Conservation (phyloP, 2,888 invertebrate species). For the Opisthograptis luteolata region DNA sequence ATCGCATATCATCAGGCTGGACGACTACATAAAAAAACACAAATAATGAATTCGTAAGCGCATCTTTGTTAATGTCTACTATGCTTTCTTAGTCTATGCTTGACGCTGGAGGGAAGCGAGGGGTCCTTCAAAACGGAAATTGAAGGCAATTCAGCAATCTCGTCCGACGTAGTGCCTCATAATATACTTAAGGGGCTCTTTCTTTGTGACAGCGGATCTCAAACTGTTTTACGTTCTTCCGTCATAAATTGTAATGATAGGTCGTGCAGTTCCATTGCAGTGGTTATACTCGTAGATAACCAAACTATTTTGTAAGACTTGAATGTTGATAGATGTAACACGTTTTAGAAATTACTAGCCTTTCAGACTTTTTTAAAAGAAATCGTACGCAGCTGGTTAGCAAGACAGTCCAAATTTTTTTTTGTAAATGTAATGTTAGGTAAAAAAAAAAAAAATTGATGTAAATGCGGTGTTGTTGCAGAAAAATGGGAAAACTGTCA, state of each 20-base stretch:
- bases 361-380: too few relatives aligned
- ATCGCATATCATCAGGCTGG: too few relatives aligned
- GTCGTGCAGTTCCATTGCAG: neutral
- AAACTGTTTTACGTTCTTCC: constrained; percentile 31
- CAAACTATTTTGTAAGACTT: neutral
- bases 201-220: constrained; percentile 41
- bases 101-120: constrained; percentile 24
- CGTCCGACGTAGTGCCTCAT: constrained; percentile 48
- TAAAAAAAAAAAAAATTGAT: too few relatives aligned
- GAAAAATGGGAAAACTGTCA: too few relatives aligned
- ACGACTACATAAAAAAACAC: too few relatives aligned
- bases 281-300: neutral
- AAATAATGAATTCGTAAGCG: too few relatives aligned
- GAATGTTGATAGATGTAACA: too few relatives aligned
- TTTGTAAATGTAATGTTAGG: neutral
- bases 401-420: too few relatives aligned
- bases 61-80: constrained; percentile 4
- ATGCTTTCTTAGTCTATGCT: constrained; percentile 9
- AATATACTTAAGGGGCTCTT: constrained; percentile 54
- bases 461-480: too few relatives aligned
- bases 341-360: too few relatives aligned
- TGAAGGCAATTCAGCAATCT: constrained; percentile 61
- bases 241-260: constrained; percentile 20
- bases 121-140: constrained; percentile 55
- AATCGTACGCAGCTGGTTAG: too few relatives aligned